Percentiles rank a stretch among this genome's conserved stretches.
Conservation (phyloP, 2,888 invertebrate genomes). For the Hetaerina titia region DNA sequence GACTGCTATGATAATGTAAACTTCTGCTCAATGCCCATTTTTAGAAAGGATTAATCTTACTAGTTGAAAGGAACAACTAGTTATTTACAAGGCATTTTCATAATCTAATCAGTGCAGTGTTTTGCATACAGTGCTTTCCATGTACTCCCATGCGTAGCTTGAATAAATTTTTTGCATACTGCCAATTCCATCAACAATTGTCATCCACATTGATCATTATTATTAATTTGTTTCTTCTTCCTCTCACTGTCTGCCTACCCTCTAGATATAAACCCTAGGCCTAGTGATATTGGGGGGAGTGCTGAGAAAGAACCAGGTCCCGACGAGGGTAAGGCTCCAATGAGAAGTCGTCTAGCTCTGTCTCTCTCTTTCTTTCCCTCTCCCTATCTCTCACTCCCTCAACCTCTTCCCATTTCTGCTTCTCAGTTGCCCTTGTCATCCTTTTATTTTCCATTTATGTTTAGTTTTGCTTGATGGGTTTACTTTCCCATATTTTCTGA, state of each 20-base stretch:
- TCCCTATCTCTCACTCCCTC: background rate
- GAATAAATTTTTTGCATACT: background rate
- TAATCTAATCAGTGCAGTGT: background rate
- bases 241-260: slow-evolving; percentile 59
- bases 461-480: slow-evolving; percentile 61
- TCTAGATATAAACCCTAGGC: slow-evolving; percentile 63
- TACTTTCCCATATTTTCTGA: slow-evolving; percentile 28
- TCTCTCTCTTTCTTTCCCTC: background rate
- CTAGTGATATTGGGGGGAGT: slow-evolving; percentile 48
- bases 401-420: background rate
- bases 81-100: background rate
- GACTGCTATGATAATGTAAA: background rate
- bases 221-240: slow-evolving; percentile 60
- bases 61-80: background rate
- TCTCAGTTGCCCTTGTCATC: slow-evolving; percentile 43
- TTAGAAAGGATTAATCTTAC: background rate
- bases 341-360: slow-evolving; percentile 53
- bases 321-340: slow-evolving; percentile 62
- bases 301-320: slow-evolving; percentile 52
- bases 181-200: slow-evolving; percentile 42
- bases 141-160: slow-evolving; percentile 1
- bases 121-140: background rate
- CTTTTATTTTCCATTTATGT: background rate
- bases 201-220: slow-evolving; percentile 23
- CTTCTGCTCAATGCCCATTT: background rate